These are phyloP conservation scores for Aleadryas rufinucha DNA, from an alignment of 2,113 vertebrate species.

Conservation along the genomic window DNA sequence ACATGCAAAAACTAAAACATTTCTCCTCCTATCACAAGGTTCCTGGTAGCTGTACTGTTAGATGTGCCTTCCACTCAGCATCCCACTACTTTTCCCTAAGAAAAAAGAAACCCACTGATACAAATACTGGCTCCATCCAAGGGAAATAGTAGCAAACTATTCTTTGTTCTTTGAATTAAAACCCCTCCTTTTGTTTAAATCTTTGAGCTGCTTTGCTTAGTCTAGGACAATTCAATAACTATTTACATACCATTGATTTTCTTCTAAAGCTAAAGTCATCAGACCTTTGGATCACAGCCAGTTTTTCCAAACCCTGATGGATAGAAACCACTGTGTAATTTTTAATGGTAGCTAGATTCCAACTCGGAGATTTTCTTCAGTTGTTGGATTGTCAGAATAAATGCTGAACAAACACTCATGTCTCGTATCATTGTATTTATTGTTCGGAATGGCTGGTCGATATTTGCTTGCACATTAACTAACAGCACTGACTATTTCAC, in stretches of 20 bases:
- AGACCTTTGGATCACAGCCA: neutral
- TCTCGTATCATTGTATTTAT: slow-evolving; percentile 62
- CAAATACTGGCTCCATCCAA: neutral
- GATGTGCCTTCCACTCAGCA: neutral
- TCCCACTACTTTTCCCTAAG: neutral
- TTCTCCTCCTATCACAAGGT: neutral
- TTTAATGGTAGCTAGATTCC: neutral
- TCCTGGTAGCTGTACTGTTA: neutral
- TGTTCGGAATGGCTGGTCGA: slow-evolving; percentile 71
- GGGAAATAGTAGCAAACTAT: neutral
- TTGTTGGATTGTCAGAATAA: slow-evolving; percentile 55
- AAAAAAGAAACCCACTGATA: neutral
- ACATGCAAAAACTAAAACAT: neutral
- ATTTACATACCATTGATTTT: slow-evolving; percentile 27
- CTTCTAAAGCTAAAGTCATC: neutral
- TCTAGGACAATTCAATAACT: neutral
- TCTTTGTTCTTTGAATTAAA: neutral
- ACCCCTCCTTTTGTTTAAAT: neutral
- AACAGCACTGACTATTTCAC: slow-evolving; percentile 71
- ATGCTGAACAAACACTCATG: slow-evolving; percentile 44
- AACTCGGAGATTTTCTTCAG: slow-evolving; percentile 16
- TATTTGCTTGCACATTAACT: slow-evolving; percentile 76
- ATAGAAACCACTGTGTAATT: neutral
- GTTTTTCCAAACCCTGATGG: neutral
- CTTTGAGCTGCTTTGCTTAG: neutral